Base-by-base conservation (phyloP, 2,797 vertebrate species). In the Rhynchotus rufescens region DNA sequence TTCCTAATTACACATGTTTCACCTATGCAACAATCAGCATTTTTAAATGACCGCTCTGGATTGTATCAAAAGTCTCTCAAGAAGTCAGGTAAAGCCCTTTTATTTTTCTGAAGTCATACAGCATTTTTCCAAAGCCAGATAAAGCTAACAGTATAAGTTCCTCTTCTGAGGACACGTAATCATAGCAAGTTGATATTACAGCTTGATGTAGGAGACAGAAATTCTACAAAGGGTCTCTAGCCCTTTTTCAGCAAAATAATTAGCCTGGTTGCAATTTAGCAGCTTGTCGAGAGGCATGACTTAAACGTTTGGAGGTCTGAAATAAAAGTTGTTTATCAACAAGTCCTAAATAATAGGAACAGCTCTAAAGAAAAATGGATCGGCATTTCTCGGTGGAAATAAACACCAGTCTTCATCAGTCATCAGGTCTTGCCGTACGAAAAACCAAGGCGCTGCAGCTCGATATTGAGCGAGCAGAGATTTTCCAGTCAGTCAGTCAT, bases 161-260 rank as follows among this genome's bases (percentile, higher is more conserved):
- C 30, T 83, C 25, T 92, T 94, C 38, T 52, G 73, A 89, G 38
- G 42, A 88, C 28, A 56, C 15, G 69, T 0, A 1, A 86, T 28
- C 49, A 72, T 14, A 78, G 32, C 10, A 74, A 84, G 28, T 62
- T 6, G 1, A 38, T 88, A 80, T 25, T 69, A 65, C 28, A 66
- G 47, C 15, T 52, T 68, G 22, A 84, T 59, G 49, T 21, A 84
- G 72, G 51, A 91, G 30, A 36, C 30, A 54, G 57, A 81, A 94
- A 88, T 82, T 14, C 49, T 88, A 60, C 64, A 67, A 76, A 36
- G 25, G 17, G 79, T 95, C 60, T 86, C 78, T 79, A 57, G 74
- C 78, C 60, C 75, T 84, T 92, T 88, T 13, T 86, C 83, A 82
- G 87, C 88, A 94, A 82, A 89, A 80, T 59, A 61, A 36, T 74